These are phyloP conservation scores for Meliscaeva auricollis DNA, from an alignment of 2,888 invertebrate species.

Conservation along the genomic window DNA sequence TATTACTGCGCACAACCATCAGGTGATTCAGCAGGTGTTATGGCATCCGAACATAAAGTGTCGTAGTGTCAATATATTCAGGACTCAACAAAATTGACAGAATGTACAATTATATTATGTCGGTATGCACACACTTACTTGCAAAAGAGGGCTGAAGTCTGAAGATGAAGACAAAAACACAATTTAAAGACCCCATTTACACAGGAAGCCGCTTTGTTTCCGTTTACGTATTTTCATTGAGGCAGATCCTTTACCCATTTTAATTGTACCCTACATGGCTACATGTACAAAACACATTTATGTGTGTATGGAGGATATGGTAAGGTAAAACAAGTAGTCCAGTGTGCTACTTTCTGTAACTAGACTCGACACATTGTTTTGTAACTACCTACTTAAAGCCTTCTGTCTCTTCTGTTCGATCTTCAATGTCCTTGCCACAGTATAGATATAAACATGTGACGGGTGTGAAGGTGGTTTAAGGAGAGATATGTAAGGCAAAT, in stretches of 20 bases:
- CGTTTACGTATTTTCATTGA: conserved; percentile 3
- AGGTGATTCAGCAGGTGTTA: conserved; percentile 57
- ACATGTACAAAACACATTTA: neutral
- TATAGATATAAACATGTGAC: neutral
- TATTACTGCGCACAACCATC: conserved; percentile 33
- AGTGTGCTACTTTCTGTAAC: conserved; percentile 36
- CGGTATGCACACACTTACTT: neutral
- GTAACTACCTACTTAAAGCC: conserved; percentile 35
- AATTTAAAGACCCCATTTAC: conserved; percentile 27
- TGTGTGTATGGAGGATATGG: neutral
- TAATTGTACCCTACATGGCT: conserved; percentile 4
- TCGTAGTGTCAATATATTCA: conserved; percentile 44
- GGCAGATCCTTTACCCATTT: conserved; percentile 19
- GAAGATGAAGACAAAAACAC: conserved; percentile 20
- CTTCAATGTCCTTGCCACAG: conserved; percentile 47
- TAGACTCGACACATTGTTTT: conserved; percentile 32
- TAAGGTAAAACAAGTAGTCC: conserved; percentile 22
- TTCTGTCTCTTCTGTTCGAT: conserved; percentile 52
- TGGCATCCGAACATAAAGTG: conserved; percentile 9
- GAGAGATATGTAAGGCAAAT: neutral
- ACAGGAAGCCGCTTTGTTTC: conserved; percentile 12
- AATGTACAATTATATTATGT: conserved; percentile 18
- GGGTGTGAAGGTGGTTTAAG: neutral
- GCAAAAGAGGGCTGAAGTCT: neutral
- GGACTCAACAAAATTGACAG: conserved; percentile 21